A percentile compares a stretch with the other conserved stretches of the same genome.
Evolutionary conservation across 2,888 invertebrate genomes (phyloP).

Genomic region (Aporophyla lueneburgensis): DNA sequence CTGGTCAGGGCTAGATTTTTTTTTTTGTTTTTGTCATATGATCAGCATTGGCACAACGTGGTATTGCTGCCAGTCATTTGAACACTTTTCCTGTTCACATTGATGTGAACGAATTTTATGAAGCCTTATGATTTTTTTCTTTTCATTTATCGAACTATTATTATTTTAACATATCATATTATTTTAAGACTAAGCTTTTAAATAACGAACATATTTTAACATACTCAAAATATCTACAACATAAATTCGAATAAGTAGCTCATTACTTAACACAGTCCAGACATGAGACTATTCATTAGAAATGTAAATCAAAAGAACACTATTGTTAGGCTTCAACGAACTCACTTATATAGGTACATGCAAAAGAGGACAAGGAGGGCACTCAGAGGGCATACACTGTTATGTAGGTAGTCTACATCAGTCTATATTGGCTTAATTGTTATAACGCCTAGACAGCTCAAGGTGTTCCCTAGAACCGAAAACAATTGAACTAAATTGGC

Average conservation of each 20-base stretch:
- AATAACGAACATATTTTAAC: no score
- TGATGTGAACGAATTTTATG: no score
- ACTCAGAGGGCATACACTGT: conserved; percentile 43
- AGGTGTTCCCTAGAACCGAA: conserved; percentile 58
- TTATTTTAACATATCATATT: no score
- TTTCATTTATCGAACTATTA: no score
- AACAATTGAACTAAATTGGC: conserved; percentile 65
- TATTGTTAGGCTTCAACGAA: conserved; percentile 27
- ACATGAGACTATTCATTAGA: conserved; percentile 24
- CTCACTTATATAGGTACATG: conserved; percentile 33
- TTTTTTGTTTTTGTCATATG: no score
- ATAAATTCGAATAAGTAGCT: neutral
- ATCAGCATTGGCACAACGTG: no score
- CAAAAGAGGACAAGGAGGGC: conserved; percentile 49
- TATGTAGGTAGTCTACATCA: conserved; percentile 15
- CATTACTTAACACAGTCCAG: neutral
- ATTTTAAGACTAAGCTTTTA: no score
- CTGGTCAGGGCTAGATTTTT: no score
- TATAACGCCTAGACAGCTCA: conserved; percentile 43
- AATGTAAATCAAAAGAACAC: conserved; percentile 30
- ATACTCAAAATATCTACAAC: no score
- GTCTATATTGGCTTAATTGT: conserved; percentile 58
- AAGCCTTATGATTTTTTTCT: no score
- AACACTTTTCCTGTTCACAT: no score
- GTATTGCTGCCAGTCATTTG: no score